Evolutionary conservation across 2,888 invertebrate species (phyloP).

Genomic region (Ligdia adustata): DNA sequence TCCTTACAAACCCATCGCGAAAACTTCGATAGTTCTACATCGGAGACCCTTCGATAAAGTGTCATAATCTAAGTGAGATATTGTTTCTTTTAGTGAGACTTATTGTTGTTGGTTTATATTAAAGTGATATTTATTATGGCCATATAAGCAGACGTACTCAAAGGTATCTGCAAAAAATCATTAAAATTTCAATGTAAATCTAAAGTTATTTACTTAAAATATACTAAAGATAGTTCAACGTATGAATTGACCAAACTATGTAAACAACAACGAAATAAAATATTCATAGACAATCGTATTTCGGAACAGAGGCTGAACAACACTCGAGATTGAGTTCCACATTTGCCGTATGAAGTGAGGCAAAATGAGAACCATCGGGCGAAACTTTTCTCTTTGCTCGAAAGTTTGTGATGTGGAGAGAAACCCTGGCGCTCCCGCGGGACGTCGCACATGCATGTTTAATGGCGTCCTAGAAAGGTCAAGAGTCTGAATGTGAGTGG

Average conservation of each 20-base stretch:
- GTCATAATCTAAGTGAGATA: conserved; percentile 76
- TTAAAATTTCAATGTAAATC: no score
- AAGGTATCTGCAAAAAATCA: no score
- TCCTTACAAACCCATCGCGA: conserved; percentile 63
- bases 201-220: no score
- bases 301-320: conserved; percentile 47
- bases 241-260: conserved; percentile 19
- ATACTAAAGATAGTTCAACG: conserved; percentile 1
- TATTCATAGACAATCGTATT: conserved; percentile 42
- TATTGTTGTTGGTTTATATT: no score
- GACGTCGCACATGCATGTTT: conserved; percentile 77
- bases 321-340: conserved; percentile 52
- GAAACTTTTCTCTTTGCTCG: conserved; percentile 76
- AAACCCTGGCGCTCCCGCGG: conserved; percentile 66
- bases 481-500: conserved; percentile 71
- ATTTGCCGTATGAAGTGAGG: conserved; percentile 59
- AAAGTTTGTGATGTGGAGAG: conserved; percentile 75
- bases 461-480: conserved; percentile 80
- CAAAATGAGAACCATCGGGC: conserved; percentile 67
- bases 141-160: no score
- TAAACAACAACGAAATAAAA: conserved; percentile 33
- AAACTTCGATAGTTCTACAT: conserved; percentile 75
- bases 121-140: no score
- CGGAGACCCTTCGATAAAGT: conserved; percentile 73
- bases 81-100: conserved; percentile 47